These are phyloP conservation scores for Atherinomorus stipes DNA, from an alignment of 2,113 vertebrate species.

Conservation along the genomic window DNA sequence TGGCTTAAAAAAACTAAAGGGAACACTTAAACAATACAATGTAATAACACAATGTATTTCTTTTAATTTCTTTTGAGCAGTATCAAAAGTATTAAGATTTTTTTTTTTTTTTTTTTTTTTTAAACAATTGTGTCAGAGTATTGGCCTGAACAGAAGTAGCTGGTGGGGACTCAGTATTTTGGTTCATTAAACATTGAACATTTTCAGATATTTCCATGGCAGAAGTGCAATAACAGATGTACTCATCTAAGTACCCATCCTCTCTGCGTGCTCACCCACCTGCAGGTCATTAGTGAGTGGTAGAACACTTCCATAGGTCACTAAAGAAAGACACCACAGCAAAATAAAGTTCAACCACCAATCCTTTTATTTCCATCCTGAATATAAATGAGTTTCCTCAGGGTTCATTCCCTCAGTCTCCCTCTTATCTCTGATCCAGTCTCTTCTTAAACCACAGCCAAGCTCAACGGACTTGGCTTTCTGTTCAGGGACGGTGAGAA, in stretches of 20 bases:
- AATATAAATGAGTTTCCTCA: slow-evolving; percentile 62
- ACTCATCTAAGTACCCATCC: slow-evolving; percentile 12
- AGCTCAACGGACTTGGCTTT: slow-evolving; percentile 32
- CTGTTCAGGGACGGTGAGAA: slow-evolving; percentile 47
- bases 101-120: not conserved
- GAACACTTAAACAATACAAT: too few relatives aligned
- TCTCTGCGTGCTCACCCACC: slow-evolving; percentile 18
- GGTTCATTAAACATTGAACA: not conserved
- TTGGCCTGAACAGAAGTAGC: not conserved
- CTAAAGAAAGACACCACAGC: slow-evolving; percentile 42
- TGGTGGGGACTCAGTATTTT: not conserved
- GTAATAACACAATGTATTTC: too few relatives aligned
- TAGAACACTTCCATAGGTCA: slow-evolving; percentile 40
- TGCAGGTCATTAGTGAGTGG: slow-evolving; percentile 42
- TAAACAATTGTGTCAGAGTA: not conserved
- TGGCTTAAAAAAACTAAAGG: too few relatives aligned
- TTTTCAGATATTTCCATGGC: not conserved
- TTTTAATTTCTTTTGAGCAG: too few relatives aligned
- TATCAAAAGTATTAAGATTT: not conserved
- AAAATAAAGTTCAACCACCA: slow-evolving; percentile 56
- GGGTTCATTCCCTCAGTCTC: slow-evolving; percentile 38
- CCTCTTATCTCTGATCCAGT: slow-evolving; percentile 45
- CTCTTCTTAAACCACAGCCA: slow-evolving; percentile 44
- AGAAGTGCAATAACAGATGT: not conserved
- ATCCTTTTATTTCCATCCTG: slow-evolving; percentile 61